Conservation (phyloP, 2,113 vertebrate species). For the Tragelaphus scriptus region DNA sequence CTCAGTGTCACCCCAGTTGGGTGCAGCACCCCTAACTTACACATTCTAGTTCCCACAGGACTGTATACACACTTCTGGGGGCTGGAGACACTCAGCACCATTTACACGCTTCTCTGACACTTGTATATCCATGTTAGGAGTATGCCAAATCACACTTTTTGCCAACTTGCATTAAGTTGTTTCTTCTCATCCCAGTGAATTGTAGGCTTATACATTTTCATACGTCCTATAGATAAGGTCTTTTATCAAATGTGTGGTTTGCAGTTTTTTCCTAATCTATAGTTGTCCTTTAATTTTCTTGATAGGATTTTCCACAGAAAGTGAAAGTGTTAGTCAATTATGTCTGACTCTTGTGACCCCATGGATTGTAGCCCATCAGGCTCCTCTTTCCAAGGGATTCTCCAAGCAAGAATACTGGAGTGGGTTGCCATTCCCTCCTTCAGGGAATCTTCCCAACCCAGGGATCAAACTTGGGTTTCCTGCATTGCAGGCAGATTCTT, state of each 20-base stretch:
- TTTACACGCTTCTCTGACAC: too few species aligned
- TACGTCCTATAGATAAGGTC: not conserved
- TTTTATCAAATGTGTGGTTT: not conserved
- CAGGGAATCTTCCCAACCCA: not conserved
- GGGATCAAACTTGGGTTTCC: not conserved
- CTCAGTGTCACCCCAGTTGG: not conserved
- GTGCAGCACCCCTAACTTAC: not conserved
- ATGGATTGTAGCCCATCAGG: not conserved
- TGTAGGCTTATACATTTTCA: not conserved
- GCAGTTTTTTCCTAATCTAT: not conserved
- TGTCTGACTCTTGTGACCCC: not conserved
- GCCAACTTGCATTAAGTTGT: not conserved
- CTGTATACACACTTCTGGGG: fast-evolving
- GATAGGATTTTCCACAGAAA: not conserved
- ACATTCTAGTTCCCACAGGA: fast-evolving
- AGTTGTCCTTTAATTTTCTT: not conserved
- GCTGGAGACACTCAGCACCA: not conserved
- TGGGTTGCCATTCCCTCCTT: not conserved
- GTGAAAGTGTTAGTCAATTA: not conserved
- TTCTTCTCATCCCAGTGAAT: not conserved
- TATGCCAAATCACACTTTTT: not conserved
- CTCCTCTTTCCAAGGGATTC: not conserved
- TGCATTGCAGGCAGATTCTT: not conserved
- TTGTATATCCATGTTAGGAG: not conserved
- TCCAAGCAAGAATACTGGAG: not conserved